phyloP scores from a whole-genome alignment of 1,140 invertebrate species.

The Holcopasites calliopsidis region DNA sequence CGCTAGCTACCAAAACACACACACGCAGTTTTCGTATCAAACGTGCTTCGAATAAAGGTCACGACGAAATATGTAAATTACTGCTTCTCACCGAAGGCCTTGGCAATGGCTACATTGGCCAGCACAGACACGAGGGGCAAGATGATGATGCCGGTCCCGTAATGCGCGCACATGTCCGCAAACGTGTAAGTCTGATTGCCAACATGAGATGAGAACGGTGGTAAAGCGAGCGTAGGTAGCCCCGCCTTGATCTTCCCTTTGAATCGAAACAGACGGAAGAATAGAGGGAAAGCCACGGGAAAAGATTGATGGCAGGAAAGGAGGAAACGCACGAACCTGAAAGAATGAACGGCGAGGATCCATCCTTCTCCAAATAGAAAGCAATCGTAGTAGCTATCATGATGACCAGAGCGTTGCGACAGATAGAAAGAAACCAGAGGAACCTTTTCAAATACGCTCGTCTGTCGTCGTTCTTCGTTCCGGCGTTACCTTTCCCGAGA shows the following conservation, averaged over 20 bases:
- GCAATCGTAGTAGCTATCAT: slow-evolving; percentile 83
- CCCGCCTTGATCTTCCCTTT: slow-evolving; percentile 83
- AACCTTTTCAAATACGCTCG: slow-evolving; percentile 76
- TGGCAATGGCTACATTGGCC: slow-evolving; percentile 89
- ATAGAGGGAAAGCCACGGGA: background rate
- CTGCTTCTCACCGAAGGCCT: slow-evolving; percentile 85
- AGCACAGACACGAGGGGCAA: slow-evolving; percentile 87
- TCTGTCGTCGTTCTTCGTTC: background rate
- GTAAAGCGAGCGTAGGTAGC: slow-evolving; percentile 81
- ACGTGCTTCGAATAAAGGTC: background rate
- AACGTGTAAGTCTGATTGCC: slow-evolving; percentile 82
- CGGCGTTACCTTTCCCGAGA: slow-evolving; percentile 66
- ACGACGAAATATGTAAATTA: background rate
- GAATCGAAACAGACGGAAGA: slow-evolving; percentile 39
- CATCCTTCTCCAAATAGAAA: slow-evolving; percentile 68
- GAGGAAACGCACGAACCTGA: slow-evolving; percentile 71
- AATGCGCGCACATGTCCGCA: slow-evolving; percentile 81
- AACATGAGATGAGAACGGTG: slow-evolving; percentile 79
- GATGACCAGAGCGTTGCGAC: slow-evolving; percentile 89
- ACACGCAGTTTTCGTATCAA: background rate
- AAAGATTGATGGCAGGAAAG: background rate
- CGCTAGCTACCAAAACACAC: slow-evolving; percentile 74
- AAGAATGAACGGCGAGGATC: slow-evolving; percentile 77
- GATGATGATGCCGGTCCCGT: slow-evolving; percentile 85
- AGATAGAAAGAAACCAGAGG: slow-evolving; percentile 87